Evolutionary conservation across 2,113 vertebrate species (phyloP).

Genomic region (Solea solea): DNA sequence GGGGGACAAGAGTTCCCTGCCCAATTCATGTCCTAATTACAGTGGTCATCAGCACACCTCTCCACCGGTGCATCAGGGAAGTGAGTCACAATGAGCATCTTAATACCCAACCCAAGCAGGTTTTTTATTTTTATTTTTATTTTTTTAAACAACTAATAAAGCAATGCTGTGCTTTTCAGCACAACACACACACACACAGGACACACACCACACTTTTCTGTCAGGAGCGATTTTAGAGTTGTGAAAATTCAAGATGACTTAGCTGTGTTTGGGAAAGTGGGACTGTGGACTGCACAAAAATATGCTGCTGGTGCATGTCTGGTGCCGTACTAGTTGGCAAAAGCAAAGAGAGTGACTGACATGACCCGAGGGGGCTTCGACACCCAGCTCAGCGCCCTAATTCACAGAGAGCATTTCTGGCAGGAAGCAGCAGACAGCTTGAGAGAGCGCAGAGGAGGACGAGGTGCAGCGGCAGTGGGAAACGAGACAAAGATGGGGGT

Average conservation of each 20-base stretch:
- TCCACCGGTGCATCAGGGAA: conserved; percentile 16
- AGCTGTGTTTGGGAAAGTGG: conserved; percentile 54
- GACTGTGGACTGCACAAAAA: conserved; percentile 54
- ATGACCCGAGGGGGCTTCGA: conserved; percentile 72
- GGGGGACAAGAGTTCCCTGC: conserved; percentile 49
- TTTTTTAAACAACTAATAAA: too few species aligned
- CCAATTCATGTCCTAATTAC: conserved; percentile 68
- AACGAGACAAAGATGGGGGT: conserved; percentile 27
- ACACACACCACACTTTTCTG: background rate
- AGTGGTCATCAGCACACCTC: conserved; percentile 35
- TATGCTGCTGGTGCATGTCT: conserved; percentile 64
- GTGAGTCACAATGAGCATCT: background rate
- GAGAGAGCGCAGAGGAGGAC: conserved; percentile 21
- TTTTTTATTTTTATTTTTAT: too few species aligned
- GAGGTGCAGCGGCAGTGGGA: conserved; percentile 33
- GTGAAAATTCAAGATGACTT: conserved; percentile 19
- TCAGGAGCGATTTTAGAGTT: conserved; percentile 17
- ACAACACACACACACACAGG: background rate
- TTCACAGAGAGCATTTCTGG: conserved; percentile 62
- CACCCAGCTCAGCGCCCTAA: conserved; percentile 61
- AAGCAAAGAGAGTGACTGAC: conserved; percentile 53
- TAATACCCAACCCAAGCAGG: too few species aligned
- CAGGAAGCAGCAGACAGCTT: conserved; percentile 52
- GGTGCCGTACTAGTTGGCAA: conserved; percentile 65
- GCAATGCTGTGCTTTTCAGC: background rate